These are phyloP conservation scores for Cnemophilus loriae DNA, from an alignment of 2,113 vertebrate genomes.

Conservation along the genomic window DNA sequence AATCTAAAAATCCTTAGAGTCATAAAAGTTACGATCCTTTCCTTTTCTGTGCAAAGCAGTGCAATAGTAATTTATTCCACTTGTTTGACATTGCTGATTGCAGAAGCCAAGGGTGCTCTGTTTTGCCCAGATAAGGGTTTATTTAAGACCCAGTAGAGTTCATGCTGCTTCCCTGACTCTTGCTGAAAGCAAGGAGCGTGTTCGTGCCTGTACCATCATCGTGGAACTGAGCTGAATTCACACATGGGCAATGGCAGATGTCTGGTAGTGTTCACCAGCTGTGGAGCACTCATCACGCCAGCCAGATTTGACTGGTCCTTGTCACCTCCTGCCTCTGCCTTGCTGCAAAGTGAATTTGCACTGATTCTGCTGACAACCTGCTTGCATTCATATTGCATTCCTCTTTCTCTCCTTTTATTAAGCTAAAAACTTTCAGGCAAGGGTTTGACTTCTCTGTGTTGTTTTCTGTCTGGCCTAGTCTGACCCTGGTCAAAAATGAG, in stretches of 20 bases:
- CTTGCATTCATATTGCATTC: neutral
- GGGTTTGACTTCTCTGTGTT: neutral
- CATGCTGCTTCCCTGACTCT: neutral
- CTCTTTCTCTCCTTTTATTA: neutral
- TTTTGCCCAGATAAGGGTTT: neutral
- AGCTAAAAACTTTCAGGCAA: neutral
- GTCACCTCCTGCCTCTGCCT: neutral
- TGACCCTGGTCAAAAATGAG: neutral
- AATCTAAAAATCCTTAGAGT: neutral
- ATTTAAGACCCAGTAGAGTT: neutral
- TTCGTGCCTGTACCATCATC: neutral
- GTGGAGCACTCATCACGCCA: neutral
- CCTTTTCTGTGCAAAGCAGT: neutral
- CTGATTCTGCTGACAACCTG: neutral
- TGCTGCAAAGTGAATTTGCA: neutral
- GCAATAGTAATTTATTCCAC: neutral
- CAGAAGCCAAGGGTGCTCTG: neutral
- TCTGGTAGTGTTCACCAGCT: neutral
- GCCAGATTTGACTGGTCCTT: neutral
- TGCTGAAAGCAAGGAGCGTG: neutral
- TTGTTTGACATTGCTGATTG: neutral
- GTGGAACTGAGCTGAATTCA: neutral
- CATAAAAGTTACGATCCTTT: neutral
- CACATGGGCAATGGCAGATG: rapidly evolving
- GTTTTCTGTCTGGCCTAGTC: neutral